Evolutionary conservation across 23 tunicate genomes (phyloP).

Genomic region (Trididemnum nubilum): DNA sequence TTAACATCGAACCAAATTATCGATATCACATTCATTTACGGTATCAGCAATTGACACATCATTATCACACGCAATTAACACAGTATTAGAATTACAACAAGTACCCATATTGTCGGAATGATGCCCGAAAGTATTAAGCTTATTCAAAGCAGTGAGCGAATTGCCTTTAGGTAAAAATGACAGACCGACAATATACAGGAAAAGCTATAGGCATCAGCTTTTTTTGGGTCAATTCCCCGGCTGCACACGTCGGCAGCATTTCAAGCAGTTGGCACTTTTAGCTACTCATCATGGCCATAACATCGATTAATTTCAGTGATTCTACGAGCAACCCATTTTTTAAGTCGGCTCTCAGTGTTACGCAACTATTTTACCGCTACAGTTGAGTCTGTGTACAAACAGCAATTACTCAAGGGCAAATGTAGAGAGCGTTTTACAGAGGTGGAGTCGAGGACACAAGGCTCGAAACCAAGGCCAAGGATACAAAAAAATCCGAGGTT

Average conservation of each 20-base stretch:
- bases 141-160: not conserved
- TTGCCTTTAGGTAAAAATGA: not conserved
- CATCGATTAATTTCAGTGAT: constrained; percentile 21
- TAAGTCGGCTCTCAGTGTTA: not conserved
- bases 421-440: not conserved
- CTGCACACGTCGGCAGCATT: constrained; percentile 20
- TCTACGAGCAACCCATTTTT: constrained; percentile 11
- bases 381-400: constrained; percentile 19
- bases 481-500: too few species aligned
- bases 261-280: not conserved
- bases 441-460: too few species aligned
- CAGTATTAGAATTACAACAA: not conserved
- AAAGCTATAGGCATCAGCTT: constrained; percentile 4
- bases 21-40: too few species aligned
- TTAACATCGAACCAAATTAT: not conserved
- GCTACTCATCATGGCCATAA: not conserved
- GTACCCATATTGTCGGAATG: not conserved
- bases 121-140: not conserved
- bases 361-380: not conserved
- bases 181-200: not conserved
- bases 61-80: not conserved
- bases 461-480: too few species aligned
- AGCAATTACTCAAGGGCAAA: not conserved
- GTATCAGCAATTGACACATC: not conserved
- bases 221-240: constrained; percentile 2